Evolutionary conservation across 2,888 invertebrate species (phyloP), one percentile per base, ranked within the genome.

Genomic region (Clanis bilineata): DNA sequence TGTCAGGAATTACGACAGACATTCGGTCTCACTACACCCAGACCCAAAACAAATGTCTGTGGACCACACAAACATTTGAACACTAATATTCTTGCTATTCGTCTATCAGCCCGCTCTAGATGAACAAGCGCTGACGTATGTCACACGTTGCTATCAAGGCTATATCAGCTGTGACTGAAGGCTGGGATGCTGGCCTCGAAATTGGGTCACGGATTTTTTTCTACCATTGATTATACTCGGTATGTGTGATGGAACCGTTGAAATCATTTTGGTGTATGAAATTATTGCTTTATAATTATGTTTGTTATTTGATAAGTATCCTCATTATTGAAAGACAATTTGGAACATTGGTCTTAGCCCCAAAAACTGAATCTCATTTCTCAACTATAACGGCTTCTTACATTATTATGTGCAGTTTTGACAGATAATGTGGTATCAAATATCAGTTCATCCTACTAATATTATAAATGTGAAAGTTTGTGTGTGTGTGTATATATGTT

Each of bases 201-300:
- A 41, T 28, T 56, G 56, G 56, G 56, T 41, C 56, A 43, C 12
- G 15, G 25, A 25, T 18, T 41, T 56, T 56, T 56, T 56, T 56
- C 43, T 43, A 18, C 32, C 56, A 18, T 56, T 56, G 23, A 43
- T 56, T 28, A 43, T 25, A 56, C 56, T 56, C 41, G 43, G 43
- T 56, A 28, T 56, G 25, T 23, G 18, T 41, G 56, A 43, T 28
- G 25, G 56, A 25, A 25, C 25, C 10, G 56, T 7, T 23, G 28
- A 25, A 25, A 56, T 18, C 5, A 15, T 28, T 51, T 51, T 18
- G 28, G 4, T 32, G 28, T 51, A 32, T 32, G n/a, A n/a, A 22
- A 23, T 23, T 23, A 12, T 22, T 45, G n/a, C 23, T 23, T 45
- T 45, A n/a, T n/a, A n/a, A n/a, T n/a, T n/a, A n/a, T n/a, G n/a